Percentiles rank a stretch among this genome's conserved stretches.
Evolutionary conservation across 2,888 invertebrate genomes (phyloP).

Genomic region (Tortrix viridana): DNA sequence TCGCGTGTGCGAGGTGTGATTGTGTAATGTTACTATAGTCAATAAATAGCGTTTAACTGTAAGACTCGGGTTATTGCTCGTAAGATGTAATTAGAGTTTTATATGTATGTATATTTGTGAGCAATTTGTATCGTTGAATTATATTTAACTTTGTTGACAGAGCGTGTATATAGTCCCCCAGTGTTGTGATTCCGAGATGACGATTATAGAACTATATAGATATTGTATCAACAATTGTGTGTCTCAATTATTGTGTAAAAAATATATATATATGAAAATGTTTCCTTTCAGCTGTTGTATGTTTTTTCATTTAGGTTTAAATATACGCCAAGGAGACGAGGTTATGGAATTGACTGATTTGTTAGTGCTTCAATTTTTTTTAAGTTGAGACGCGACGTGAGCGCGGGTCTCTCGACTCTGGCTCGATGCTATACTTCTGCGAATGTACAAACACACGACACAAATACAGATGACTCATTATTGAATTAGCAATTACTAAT

Average conservation of each 20-base stretch:
- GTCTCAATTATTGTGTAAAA: constrained; percentile 55
- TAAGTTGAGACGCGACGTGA: constrained; percentile 40
- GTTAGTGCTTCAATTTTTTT: constrained; percentile 61
- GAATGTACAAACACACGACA: constrained; percentile 29
- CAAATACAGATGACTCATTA: constrained; percentile 41
- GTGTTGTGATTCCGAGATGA: constrained; percentile 74
- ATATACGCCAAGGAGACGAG: constrained; percentile 46
- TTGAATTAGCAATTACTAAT: constrained; percentile 38
- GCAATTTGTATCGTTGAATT: constrained; percentile 54
- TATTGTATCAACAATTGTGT: constrained; percentile 45
- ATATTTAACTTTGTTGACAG: constrained; percentile 53
- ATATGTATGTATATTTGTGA: constrained; percentile 77
- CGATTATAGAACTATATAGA: constrained; percentile 46
- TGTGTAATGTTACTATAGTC: constrained; percentile 41
- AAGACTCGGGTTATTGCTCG: constrained; percentile 49
- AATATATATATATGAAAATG: constrained; percentile 42
- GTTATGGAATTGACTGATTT: constrained; percentile 69
- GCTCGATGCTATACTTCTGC: constrained; percentile 39
- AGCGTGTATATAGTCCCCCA: constrained; percentile 73
- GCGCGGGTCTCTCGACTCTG: constrained; percentile 31
- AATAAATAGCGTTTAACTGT: constrained; percentile 40
- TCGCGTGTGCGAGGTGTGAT: constrained; percentile 37
- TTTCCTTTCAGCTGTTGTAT: constrained; percentile 56
- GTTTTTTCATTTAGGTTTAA: constrained; percentile 53
- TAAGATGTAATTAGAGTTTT: constrained; percentile 56